Evolutionary conservation across 2,113 vertebrate species (phyloP).

Genomic region (Anoura caudifer): DNA sequence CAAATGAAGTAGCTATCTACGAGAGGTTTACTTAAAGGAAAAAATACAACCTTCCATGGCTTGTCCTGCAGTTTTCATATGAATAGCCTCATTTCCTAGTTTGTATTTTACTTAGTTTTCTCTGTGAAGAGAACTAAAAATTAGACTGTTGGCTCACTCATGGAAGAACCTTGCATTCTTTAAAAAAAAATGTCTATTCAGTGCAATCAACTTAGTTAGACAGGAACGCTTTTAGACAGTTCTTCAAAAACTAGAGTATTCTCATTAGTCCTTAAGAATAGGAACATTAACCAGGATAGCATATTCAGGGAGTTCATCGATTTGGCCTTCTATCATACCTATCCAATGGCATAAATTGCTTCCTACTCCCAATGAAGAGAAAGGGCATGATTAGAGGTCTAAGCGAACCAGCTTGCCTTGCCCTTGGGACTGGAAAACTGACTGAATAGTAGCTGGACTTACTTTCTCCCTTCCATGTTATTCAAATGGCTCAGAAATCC

Average conservation of each 20-base stretch:
- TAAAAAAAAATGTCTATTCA: conserved; percentile 2
- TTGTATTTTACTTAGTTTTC: not conserved
- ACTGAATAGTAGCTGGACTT: too few species aligned
- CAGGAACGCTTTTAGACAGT: conserved; percentile 48
- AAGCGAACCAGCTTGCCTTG: not conserved
- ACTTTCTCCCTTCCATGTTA: not conserved
- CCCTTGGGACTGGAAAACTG: not conserved
- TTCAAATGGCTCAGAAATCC: not conserved
- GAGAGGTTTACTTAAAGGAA: not conserved
- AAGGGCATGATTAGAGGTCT: not conserved
- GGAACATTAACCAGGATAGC: not conserved
- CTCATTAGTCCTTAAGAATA: conserved; percentile 12
- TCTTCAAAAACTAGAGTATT: conserved; percentile 42
- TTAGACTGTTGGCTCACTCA: not conserved
- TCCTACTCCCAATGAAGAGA: not conserved
- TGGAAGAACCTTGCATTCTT: not conserved
- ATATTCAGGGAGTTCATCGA: not conserved
- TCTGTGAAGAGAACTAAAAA: not conserved
- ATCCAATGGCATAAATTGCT: not conserved
- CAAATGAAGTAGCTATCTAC: not conserved
- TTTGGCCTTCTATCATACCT: not conserved
- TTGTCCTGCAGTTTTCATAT: not conserved
- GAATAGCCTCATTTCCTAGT: not conserved
- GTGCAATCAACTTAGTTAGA: conserved; percentile 45
- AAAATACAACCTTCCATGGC: not conserved